A percentile compares a stretch with the other conserved stretches of the same genome.
Conservation (phyloP, 2,113 vertebrate genomes). For the Capreolus pygargus region DNA sequence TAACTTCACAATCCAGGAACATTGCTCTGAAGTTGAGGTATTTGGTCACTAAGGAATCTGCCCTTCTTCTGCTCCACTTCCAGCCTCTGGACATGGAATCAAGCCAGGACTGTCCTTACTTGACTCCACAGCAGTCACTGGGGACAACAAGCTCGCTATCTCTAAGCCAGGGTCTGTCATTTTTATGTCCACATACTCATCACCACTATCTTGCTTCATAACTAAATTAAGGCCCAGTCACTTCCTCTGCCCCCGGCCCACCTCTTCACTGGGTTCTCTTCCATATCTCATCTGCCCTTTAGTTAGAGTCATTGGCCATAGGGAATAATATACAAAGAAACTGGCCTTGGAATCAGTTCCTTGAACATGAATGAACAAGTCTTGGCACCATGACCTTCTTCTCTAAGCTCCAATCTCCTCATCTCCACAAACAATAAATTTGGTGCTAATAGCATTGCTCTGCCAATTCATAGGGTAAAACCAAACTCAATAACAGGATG, state of each 20-base stretch:
- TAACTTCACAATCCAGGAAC: background rate
- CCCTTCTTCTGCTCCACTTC: background rate
- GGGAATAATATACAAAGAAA: background rate
- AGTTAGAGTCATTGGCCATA: background rate
- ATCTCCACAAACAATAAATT: background rate
- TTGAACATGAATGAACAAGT: background rate
- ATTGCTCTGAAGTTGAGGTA: background rate
- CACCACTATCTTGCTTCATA: background rate
- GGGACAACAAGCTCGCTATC: background rate
- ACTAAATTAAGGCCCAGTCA: background rate
- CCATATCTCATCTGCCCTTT: background rate
- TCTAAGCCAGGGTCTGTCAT: background rate
- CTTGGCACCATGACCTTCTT: background rate
- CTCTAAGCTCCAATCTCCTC: background rate
- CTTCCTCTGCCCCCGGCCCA: background rate
- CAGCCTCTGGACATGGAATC: background rate
- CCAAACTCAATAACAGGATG: background rate
- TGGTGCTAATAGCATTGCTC: background rate
- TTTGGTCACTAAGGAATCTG: background rate
- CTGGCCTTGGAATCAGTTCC: background rate
- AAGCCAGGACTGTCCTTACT: slow-evolving; percentile 29
- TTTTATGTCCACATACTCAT: background rate
- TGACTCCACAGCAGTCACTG: background rate
- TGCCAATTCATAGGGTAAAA: background rate
- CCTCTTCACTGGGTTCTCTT: background rate